These are phyloP conservation scores for Troglohyphantes excavatus DNA, from an alignment of 2,888 invertebrate genomes.

Conservation along the genomic window DNA sequence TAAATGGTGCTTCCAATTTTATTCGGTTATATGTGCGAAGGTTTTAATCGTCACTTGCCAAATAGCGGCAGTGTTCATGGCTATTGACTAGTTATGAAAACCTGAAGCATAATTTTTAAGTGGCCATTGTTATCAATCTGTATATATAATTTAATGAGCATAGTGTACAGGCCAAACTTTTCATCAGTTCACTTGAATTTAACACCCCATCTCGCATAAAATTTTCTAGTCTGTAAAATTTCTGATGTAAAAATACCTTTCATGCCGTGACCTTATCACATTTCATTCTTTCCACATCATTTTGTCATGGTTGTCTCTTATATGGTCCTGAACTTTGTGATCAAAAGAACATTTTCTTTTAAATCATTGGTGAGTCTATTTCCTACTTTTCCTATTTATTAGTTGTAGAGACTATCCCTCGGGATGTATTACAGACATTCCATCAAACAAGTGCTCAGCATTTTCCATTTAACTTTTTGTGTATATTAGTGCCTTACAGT, in stretches of 20 bases:
- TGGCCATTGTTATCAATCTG: constrained; percentile 74
- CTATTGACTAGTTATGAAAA: constrained; percentile 56
- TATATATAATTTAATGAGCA: constrained; percentile 76
- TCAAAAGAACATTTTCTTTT: background rate
- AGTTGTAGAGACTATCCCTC: constrained; percentile 18
- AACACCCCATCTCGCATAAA: constrained; percentile 78
- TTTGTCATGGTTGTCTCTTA: constrained; percentile 42
- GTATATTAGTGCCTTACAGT: constrained; percentile 75
- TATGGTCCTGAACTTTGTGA: background rate
- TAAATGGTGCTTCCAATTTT: constrained; percentile 64
- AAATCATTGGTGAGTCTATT: background rate
- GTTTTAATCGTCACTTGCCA: constrained; percentile 50
- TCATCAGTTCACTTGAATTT: constrained; percentile 75
- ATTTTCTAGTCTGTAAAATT: constrained; percentile 73
- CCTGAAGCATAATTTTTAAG: constrained; percentile 64
- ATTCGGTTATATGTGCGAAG: constrained; percentile 38
- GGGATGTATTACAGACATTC: constrained; percentile 59
- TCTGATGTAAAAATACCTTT: constrained; percentile 52
- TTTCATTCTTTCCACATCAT: constrained; percentile 44
- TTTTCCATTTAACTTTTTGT: constrained; percentile 58
- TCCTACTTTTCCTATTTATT: background rate
- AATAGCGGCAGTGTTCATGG: constrained; percentile 49
- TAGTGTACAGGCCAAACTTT: constrained; percentile 77
- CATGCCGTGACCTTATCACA: constrained; percentile 23
- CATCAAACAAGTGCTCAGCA: constrained; percentile 58